Percentiles rank a stretch among this genome's conserved stretches.
These are phyloP conservation scores for Alosa sapidissima DNA, from an alignment of 2,797 vertebrate species.

Conservation along the genomic window DNA sequence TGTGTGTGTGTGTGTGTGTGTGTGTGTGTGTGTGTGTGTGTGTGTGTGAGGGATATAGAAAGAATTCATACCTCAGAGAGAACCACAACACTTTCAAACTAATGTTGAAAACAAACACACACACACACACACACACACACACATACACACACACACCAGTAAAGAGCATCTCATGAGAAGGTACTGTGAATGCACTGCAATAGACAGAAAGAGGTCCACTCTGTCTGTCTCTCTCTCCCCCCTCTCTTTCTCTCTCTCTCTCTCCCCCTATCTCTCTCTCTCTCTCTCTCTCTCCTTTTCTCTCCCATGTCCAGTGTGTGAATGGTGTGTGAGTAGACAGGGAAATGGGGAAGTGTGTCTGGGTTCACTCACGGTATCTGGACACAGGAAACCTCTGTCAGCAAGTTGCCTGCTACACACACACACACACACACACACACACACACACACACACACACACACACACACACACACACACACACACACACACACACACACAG, in stretches of 20 bases:
- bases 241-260: not conserved
- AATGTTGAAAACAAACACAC: too few relatives aligned
- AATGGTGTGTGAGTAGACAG: not conserved
- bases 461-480: conserved; percentile 34
- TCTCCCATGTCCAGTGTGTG: not conserved
- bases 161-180: not conserved
- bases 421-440: conserved; percentile 36
- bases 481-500: conserved; percentile 30
- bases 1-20: not conserved
- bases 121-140: too few relatives aligned
- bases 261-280: not conserved
- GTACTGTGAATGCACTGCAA: not conserved
- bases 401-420: conserved; percentile 45
- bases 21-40: not conserved
- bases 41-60: not conserved
- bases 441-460: conserved; percentile 27
- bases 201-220: not conserved
- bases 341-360: conserved; percentile 66
- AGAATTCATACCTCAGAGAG: not conserved
- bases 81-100: too few relatives aligned
- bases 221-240: not conserved
- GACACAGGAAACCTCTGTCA: conserved; percentile 8
- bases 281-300: not conserved
- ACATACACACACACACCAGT: too few relatives aligned
- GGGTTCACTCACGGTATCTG: not conserved